Evolutionary conservation across 2,888 invertebrate genomes (phyloP).

Genomic region (Dynastes maya): DNA sequence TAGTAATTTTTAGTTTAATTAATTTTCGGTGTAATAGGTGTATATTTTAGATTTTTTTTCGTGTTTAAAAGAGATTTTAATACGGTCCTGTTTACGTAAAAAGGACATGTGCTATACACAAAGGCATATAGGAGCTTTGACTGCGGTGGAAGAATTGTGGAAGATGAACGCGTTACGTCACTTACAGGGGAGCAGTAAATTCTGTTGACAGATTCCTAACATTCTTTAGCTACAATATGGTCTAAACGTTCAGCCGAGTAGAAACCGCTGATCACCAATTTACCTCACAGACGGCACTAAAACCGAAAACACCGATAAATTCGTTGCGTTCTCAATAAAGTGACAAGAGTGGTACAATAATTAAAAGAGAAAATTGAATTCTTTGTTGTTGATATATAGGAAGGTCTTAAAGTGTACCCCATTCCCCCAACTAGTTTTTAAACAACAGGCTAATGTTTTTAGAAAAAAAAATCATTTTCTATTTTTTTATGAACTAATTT

Average conservation of each 20-base stretch:
- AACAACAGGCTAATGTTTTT: neutral
- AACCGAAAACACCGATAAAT: conserved; percentile 64
- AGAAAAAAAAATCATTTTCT: neutral
- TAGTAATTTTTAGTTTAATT: too few species aligned
- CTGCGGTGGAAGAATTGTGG: conserved; percentile 1
- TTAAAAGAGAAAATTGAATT: conserved; percentile 45
- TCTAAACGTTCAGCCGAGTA: conserved; percentile 62
- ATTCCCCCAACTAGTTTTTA: neutral
- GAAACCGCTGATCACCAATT: conserved; percentile 67
- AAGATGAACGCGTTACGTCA: conserved; percentile 52
- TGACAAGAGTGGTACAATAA: conserved; percentile 52
- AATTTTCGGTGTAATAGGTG: too few species aligned
- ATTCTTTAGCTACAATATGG: conserved; percentile 65
- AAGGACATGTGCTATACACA: conserved; percentile 25
- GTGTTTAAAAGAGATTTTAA: neutral
- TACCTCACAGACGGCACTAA: conserved; percentile 67
- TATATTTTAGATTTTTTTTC: too few species aligned
- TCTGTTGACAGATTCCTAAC: conserved; percentile 67
- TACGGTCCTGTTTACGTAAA: conserved; percentile 2
- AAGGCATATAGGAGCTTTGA: conserved; percentile 8
- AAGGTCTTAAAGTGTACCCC: neutral
- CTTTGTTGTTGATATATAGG: conserved; percentile 29
- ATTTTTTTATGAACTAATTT: too few species aligned
- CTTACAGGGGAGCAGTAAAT: conserved; percentile 64
- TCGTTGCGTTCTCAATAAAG: conserved; percentile 63